Conservation (phyloP, 2,888 invertebrate genomes). For the Agrilus cyanescens region DNA sequence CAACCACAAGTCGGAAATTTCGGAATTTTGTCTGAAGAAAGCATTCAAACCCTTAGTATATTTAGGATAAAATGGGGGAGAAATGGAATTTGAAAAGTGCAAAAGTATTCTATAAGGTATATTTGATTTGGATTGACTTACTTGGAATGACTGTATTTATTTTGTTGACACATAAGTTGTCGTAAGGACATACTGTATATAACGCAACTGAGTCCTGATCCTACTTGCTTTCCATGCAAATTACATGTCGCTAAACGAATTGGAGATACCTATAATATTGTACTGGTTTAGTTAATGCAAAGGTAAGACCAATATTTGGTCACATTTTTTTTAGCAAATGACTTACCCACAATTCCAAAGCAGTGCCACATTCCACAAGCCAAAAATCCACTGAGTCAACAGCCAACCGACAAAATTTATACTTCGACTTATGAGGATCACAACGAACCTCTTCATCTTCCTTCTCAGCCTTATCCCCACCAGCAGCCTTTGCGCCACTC, state of each 20-base stretch:
- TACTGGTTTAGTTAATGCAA: neutral
- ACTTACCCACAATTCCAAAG: conserved; percentile 69
- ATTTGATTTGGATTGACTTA: conserved; percentile 15
- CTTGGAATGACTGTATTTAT: conserved; percentile 33
- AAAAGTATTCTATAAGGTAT: neutral
- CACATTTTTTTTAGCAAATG: neutral
- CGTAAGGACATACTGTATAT: conserved; percentile 38
- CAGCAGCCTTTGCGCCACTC: conserved; percentile 12
- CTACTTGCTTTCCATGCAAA: conserved; percentile 85
- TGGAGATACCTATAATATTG: conserved; percentile 55
- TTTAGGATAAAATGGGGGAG: neutral
- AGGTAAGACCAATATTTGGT: neutral
- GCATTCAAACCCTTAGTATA: neutral
- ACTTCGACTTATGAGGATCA: conserved; percentile 54
- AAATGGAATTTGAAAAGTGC: neutral
- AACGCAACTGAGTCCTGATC: conserved; percentile 78
- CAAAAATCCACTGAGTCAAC: conserved; percentile 85
- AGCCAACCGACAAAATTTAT: conserved; percentile 81
- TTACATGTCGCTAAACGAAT: conserved; percentile 84
- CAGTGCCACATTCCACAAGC: conserved; percentile 79
- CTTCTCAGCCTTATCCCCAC: conserved; percentile 10
- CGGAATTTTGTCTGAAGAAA: conserved; percentile 23
- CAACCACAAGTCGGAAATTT: conserved; percentile 66
- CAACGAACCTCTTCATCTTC: conserved; percentile 18
- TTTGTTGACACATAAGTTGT: conserved; percentile 33